Evolutionary conservation across 2,113 vertebrate species (phyloP), one percentile per base, ranked within the genome.

Genomic region (Mormyrus lacerda): DNA sequence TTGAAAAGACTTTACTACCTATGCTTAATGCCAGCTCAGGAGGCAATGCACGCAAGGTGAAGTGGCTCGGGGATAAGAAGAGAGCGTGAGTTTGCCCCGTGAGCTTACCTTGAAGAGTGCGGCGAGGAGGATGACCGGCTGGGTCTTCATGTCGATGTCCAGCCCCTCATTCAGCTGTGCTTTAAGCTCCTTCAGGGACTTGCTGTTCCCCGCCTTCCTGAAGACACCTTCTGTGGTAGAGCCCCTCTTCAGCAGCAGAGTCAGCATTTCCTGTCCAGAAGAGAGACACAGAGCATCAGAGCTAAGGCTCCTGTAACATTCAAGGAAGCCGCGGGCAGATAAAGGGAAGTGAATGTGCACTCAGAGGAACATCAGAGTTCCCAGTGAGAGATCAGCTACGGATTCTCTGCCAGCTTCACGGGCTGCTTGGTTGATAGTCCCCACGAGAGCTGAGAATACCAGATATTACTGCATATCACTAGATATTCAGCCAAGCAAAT

Each of bases 171-270:
- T 97, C 17, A 99, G 96, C 83, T 97, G 96, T 31, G 97, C 98
- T 73, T 96, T 96, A 91, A 98, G 90, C 88, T 97, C 96, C 88
- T 95, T 97, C 73, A 97, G 96, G 90, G 95, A 96, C 92, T 97
- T 98, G 91, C 90, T 97, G 44, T 97, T 99, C 91, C 97, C 97
- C 0, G 95, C 91, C 91, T 96, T 99, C 89, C 98, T 95, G 94
- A 99, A 99, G 94, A 99, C 96, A 5, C 98, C 97, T 94, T 99
- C 98, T 0, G 97, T 97, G 42, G 94, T 94, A 47, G 97, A 97
- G 44, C 97, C 98, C 92, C 95, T 96, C 85, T 94, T 94, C 94
- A 96, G 96, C 82, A 99, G 93, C 89, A 97, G 89, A 76, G 94
- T 87, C 90, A 99, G 95, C 44, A 99, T 95, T 55, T 98, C 97